Evolutionary conservation across 1,140 invertebrate genomes (phyloP), one percentile per base, ranked within the genome.

Genomic region (Cephus cinctus): DNA sequence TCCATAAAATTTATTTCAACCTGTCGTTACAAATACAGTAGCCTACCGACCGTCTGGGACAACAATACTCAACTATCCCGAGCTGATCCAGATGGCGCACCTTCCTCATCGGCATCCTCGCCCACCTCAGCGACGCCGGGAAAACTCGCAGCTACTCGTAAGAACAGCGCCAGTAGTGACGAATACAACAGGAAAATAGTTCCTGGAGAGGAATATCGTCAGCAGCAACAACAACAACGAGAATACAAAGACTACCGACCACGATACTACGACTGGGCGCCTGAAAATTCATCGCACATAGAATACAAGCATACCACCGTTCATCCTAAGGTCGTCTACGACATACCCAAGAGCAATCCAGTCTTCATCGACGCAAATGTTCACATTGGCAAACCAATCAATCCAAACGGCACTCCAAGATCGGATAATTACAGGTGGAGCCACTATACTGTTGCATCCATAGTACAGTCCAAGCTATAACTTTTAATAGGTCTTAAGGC

Each of bases 31-130:
- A 49, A 23, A 49, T 54, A 5, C 52, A 69, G 54, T 39, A 72
- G 71, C 31, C 59, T 73, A 47, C 63, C 69, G 3, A 51, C 60
- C 2, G 44, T 56, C 4, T 66, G 64, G 46, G 61, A 69, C 14
- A 58, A 52, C 16, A 14, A 9, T 4, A 64, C 59, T 9, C 55
- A 65, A 47, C 25, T 57, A 43, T 65, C 67, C 8, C 75, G 83
- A 14, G 81, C 81, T 19, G 84, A 86, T 50, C 85, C 85, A 2
- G 85, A 86, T 49, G 85, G 85, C 2, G 85, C 84, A 16, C 76
- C 80, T 0, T 82, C 82, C 5, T 78, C 76, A 5, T 67, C 73
- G 27, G 63, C 73, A 4, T 73, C 68, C 2, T 71, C 71, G 1
- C 69, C 68, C 1, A 69, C 59, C 2, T 70, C 62, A 14, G 48